Base-by-base conservation (phyloP, 2,888 invertebrate species). In the Orthosia gracilis region DNA sequence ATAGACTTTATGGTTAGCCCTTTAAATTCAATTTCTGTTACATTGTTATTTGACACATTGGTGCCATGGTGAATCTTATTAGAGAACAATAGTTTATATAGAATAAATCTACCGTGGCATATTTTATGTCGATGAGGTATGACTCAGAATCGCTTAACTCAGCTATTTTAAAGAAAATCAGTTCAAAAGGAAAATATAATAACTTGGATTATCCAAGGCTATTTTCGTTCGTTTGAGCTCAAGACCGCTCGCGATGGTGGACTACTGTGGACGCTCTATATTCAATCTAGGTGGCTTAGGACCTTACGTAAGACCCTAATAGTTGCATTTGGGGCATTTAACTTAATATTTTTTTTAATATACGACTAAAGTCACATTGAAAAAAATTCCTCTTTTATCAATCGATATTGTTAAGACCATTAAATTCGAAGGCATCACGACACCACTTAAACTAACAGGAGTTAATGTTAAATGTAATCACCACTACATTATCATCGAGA, bases 51-150 rank as follows among this genome's bases (percentile, higher is more conserved):
- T 80, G 76, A 64, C 80, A 73, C 45, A 52, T 80, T 80, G 65
- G 65, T 76, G 76, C 79, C 76, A 79, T 76, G 76, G 76, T 72
- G 79, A 69, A 54, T 77, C 66, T 58, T 55, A 54, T 61, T 82
- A 65, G 5, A 78, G 72, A 78, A 57, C 72, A 52, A 76, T 75
- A 62, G 54, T 70, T 70, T 13, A 61, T 17, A 78, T 70, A 31
- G 26, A 78, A 55, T 70, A 31, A 71, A 26, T 78, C 54, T 55
- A 15, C 79, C 54, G 79, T 62, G 61, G 70, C 61, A 21, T 61
- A 50, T 70, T 78, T 75, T 78, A 78, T 70, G 26, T 26, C 54
- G 49, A 61, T 18, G 54, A 40, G n/a, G 9, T 70, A 26, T 11
- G 59, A 49, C 9, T 54, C 49, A 50, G 40, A 61, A 54, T 78